A percentile compares a stretch with the other conserved stretches of the same genome.
Evolutionary conservation across 2,888 invertebrate genomes (phyloP).

Genomic region (Yponomeuta malinellus): DNA sequence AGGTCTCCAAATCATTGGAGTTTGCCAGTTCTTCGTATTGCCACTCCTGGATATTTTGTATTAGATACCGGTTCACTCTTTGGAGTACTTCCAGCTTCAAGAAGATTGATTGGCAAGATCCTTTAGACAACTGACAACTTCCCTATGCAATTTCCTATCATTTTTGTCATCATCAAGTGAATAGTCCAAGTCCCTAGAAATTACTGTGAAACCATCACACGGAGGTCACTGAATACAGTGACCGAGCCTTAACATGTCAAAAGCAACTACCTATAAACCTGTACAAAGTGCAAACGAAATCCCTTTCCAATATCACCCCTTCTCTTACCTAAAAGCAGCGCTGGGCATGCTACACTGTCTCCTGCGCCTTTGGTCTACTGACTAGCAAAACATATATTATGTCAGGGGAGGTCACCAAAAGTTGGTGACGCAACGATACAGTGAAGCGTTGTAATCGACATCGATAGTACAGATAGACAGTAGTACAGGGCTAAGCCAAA

Average conservation of each 20-base stretch:
- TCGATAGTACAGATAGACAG: slow-evolving; percentile 2
- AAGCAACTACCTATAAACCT: not conserved
- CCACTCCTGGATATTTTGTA: too few relatives aligned
- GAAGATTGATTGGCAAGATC: too few relatives aligned
- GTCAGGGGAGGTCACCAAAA: not conserved
- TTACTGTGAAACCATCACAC: not conserved
- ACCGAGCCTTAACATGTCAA: not conserved
- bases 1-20: too few relatives aligned
- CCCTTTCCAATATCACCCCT: not conserved
- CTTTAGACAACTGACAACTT: too few relatives aligned
- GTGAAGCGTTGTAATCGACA: not conserved
- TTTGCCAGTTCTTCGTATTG: too few relatives aligned
- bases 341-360: not conserved
- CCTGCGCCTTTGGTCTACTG: not conserved
- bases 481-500: not conserved
- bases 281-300: not conserved
- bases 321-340: not conserved
- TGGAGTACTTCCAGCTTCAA: too few relatives aligned
- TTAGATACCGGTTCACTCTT: too few relatives aligned
- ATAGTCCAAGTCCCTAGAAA: too few relatives aligned
- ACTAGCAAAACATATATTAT: not conserved
- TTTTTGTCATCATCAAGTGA: too few relatives aligned
- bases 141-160: too few relatives aligned
- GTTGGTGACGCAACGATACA: not conserved
- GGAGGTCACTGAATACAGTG: not conserved